Evolutionary conservation across 2,888 invertebrate species (phyloP), one percentile per base, ranked within the genome.

Genomic region (Bhutanitis thaidina): DNA sequence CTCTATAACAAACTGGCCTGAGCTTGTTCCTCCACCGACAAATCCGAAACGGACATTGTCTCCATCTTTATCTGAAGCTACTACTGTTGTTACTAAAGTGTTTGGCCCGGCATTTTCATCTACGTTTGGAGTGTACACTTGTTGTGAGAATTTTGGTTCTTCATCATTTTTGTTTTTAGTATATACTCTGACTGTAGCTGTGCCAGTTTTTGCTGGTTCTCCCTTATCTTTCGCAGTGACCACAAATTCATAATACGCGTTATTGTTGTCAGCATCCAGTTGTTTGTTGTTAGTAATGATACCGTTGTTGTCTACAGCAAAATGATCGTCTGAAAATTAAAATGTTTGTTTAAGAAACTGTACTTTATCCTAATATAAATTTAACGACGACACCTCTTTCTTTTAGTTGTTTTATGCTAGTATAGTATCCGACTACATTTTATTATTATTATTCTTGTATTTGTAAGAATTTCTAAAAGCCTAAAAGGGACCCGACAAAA

Each of bases 121-220:
- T 0, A 98, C 97, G 80, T 97, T 98, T 0, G 98, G 97, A 1
- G 97, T 97, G 80, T 98, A 98, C 2, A 98, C 97, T 90, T 97
- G 97, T 70, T 98, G 98, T 0, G 97, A 97, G 77, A 98, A 98
- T 78, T 97, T 97, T 0, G 98, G 98, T 71, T 97, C 96, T 81
- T 98, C 98, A 74, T 98, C 98, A 81, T 98, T 98, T 82, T 98
- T 98, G 73, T 98, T 98, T 71, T 97, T 97, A n/a, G 98, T 98
- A 74, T 98, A 98, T 51, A 98, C 94, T 52, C 98, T 92, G 12
- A 98, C 98, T 0, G 97, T 98, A 0, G 98, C 98, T 0, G 95
- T 95, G 41, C 98, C 98, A 0, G 96, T 97, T 77, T 96, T 96
- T 0, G 97, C 92, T 0, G 98, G 97, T 76, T 96, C 96, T 4